These are phyloP conservation scores for Ectobius pallidus DNA, from an alignment of 2,888 invertebrate genomes.

Conservation along the genomic window DNA sequence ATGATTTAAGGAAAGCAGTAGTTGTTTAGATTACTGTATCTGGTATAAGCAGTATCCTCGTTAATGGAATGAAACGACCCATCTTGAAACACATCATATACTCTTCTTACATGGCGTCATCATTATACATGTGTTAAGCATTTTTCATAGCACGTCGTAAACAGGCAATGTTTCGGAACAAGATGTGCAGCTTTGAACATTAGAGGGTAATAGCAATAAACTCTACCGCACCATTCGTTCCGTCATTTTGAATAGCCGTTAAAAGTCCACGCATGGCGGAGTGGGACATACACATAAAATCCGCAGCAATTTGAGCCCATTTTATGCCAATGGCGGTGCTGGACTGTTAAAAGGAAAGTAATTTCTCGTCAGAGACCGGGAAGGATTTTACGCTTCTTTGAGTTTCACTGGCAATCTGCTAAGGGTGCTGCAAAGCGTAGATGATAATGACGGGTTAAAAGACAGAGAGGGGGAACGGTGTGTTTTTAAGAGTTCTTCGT, in stretches of 20 bases:
- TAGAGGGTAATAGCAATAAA: constrained; percentile 12
- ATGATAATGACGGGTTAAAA: too few species aligned
- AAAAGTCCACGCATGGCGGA: constrained; percentile 4
- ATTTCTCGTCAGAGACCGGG: neutral
- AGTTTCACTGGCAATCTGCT: constrained; percentile 23
- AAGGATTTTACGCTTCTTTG: constrained; percentile 9
- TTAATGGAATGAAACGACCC: too few species aligned
- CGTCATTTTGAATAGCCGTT: constrained; percentile 26
- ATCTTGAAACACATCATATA: too few species aligned
- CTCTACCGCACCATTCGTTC: constrained; percentile 16
- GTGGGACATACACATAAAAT: constrained; percentile 25
- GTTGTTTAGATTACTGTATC: too few species aligned
- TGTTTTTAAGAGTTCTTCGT: too few species aligned
- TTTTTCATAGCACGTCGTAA: constrained; percentile 24
- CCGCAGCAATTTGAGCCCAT: constrained; percentile 24
- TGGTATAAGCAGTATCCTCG: too few species aligned
- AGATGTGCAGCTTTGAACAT: constrained; percentile 11
- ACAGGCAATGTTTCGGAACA: constrained; percentile 10
- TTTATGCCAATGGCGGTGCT: constrained; percentile 17
- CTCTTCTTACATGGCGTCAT: too few species aligned
- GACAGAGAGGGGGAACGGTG: too few species aligned
- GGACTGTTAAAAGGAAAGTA: constrained; percentile 13
- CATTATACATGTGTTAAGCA: constrained; percentile 6
- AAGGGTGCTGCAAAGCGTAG: neutral
- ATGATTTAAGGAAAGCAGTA: too few species aligned